Evolutionary conservation across 2,113 vertebrate genomes (phyloP), one percentile per base, ranked within the genome.

Genomic region (Neodon shergylaensis): DNA sequence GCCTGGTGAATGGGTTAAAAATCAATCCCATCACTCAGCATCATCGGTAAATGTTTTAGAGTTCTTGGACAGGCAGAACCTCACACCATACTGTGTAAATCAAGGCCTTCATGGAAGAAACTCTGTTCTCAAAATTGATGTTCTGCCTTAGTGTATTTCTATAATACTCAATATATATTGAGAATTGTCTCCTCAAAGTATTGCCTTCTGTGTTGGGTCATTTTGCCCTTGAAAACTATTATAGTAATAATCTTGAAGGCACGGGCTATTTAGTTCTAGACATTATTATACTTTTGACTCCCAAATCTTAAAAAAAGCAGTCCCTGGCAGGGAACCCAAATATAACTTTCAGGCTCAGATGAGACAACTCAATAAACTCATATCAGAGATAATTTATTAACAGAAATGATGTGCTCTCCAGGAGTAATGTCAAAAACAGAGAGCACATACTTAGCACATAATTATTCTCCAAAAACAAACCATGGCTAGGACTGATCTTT

Each of bases 381-480:
- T 86, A 22, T 47, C 88, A 81, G 58, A 7, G 72, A 70, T 54
- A 82, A 87, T n/a, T 61, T 65, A 94, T 72, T 61, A 78, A 72
- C 74, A 91, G 73, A 94, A 95, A 91, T 16, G 26, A 92, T 58
- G 74, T 17, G 54, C 31, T 74, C 52, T 49, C 58, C 8, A 90
- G 79, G 58, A 84, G 91, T 84, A 94, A 95, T 84, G 33, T 49
- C 68, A 68, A 93, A 93, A 77, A 81, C 24, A 81, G 49, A 90
- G 47, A 81, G 6, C 39, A 88, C 7, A 39, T 39, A 73, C 66
- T 92, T 78, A 93, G 12, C 9, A 88, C 5, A 49, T 1, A 65
- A 44, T 0, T 24, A 36, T 16, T 89, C 72, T 93, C 9, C 39
- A 84, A 95, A 89, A 28, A 39, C 31, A 92, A 73, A 74, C 85